phyloP scores from a whole-genome alignment of 2,797 vertebrate species.

The Holocentrus rufus region DNA sequence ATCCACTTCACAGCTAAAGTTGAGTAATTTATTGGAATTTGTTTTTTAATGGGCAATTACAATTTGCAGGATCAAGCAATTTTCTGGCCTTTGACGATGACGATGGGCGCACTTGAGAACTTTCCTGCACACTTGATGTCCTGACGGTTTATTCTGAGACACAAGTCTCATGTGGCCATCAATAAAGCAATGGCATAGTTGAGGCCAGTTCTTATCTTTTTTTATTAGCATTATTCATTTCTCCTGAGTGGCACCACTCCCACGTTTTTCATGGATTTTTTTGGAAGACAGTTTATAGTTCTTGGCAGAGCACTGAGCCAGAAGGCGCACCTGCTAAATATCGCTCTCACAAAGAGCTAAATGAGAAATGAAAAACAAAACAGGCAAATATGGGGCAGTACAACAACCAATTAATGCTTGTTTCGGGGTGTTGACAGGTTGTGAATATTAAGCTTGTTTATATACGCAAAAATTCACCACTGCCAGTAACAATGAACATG shows the following conservation, averaged over 20 bases:
- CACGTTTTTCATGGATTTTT: conserved; percentile 42
- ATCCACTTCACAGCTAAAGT: too few relatives aligned
- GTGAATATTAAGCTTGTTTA: conserved; percentile 19
- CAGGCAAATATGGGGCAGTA: background rate
- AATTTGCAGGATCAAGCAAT: background rate
- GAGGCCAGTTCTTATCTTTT: too few relatives aligned
- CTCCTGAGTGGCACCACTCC: background rate
- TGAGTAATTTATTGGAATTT: too few relatives aligned
- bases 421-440: conserved; percentile 20
- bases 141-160: too few relatives aligned
- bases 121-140: too few relatives aligned
- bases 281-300: conserved; percentile 17
- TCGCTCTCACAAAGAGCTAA: conserved; percentile 17
- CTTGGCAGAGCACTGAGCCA: conserved; percentile 39
- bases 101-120: too few relatives aligned
- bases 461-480: conserved; percentile 10
- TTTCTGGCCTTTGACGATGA: background rate
- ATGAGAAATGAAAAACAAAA: conserved; percentile 9
- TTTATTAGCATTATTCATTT: background rate
- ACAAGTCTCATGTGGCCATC: too few relatives aligned
- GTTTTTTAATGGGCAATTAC: conserved; percentile 52
- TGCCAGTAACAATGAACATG: conserved; percentile 3
- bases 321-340: conserved; percentile 40
- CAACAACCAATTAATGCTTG: conserved; percentile 23
- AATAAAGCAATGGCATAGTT: too few relatives aligned